Evolutionary conservation across 2,888 invertebrate genomes (phyloP).

Genomic region (Drosophila gaucha): DNA sequence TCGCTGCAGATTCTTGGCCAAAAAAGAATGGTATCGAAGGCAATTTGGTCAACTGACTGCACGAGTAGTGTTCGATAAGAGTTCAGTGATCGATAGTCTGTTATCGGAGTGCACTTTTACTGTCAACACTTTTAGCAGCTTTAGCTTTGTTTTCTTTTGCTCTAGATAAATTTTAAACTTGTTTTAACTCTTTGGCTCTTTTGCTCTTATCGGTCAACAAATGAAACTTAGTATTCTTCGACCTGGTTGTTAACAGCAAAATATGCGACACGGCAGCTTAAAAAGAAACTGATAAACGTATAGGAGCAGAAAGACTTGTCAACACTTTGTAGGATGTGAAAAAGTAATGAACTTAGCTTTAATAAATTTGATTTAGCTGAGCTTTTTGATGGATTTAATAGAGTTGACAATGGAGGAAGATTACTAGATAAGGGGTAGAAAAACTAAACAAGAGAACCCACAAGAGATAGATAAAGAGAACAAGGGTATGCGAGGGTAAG

Average conservation of each 20-base stretch:
- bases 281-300: background rate
- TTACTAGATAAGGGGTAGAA: too few relatives aligned
- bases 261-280: background rate
- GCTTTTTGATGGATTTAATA: too few relatives aligned
- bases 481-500: too few relatives aligned
- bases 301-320: background rate
- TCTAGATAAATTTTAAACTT: slow-evolving; percentile 26
- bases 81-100: slow-evolving; percentile 39
- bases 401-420: too few relatives aligned
- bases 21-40: slow-evolving; percentile 1
- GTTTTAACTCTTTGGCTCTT: slow-evolving; percentile 26
- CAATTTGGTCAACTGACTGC: slow-evolving; percentile 33
- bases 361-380: background rate
- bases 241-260: slow-evolving; percentile 1
- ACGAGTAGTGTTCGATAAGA: slow-evolving; percentile 29
- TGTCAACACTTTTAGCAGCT: slow-evolving; percentile 25
- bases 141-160: slow-evolving; percentile 4
- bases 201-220: slow-evolving; percentile 38
- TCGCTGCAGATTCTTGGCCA: slow-evolving; percentile 31
- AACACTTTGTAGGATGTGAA: background rate
- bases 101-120: slow-evolving; percentile 31
- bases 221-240: background rate
- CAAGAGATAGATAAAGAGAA: too few relatives aligned
- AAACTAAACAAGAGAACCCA: too few relatives aligned
- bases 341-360: background rate